Percentiles rank a stretch among this genome's conserved stretches.
Evolutionary conservation across 1,140 invertebrate genomes (phyloP).

Genomic region (Leptopilina clavipes): DNA sequence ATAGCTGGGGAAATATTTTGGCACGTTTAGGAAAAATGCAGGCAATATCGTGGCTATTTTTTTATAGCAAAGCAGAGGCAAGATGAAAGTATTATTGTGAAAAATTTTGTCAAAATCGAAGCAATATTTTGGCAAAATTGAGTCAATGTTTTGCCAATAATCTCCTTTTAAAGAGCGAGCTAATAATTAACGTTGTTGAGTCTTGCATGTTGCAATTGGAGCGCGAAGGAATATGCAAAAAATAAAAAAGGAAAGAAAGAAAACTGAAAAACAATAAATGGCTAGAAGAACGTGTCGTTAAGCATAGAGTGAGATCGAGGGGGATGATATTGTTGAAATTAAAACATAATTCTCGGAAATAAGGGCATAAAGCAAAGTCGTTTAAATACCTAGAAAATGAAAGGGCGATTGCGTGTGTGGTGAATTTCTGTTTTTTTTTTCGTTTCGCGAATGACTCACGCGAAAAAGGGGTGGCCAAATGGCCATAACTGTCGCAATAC

Average conservation of each 20-base stretch:
- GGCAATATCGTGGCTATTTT: too few relatives aligned
- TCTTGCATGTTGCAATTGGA: background rate
- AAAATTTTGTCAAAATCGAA: too few relatives aligned
- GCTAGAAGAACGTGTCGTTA: conserved; percentile 27
- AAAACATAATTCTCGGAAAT: conserved; percentile 45
- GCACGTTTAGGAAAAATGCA: too few relatives aligned
- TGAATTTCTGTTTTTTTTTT: background rate
- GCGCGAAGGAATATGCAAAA: background rate
- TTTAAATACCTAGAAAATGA: conserved; percentile 26
- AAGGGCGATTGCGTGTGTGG: conserved; percentile 26
- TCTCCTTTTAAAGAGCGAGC: too few relatives aligned
- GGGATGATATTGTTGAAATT: conserved; percentile 39
- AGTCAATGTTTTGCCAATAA: too few relatives aligned
- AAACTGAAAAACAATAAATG: background rate
- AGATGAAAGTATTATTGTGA: too few relatives aligned
- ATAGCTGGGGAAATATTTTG: too few relatives aligned
- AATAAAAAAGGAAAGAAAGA: background rate
- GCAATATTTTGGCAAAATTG: too few relatives aligned
- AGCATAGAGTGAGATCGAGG: conserved; percentile 35
- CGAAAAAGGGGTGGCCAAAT: conserved; percentile 27
- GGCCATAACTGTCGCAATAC: conserved; percentile 31
- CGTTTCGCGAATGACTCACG: background rate
- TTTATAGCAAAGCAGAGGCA: too few relatives aligned
- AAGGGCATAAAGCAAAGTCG: conserved; percentile 30
- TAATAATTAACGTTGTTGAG: too few relatives aligned